Evolutionary conservation across 2,888 invertebrate species (phyloP).

Genomic region (Rhopalosiphum nymphaeae): DNA sequence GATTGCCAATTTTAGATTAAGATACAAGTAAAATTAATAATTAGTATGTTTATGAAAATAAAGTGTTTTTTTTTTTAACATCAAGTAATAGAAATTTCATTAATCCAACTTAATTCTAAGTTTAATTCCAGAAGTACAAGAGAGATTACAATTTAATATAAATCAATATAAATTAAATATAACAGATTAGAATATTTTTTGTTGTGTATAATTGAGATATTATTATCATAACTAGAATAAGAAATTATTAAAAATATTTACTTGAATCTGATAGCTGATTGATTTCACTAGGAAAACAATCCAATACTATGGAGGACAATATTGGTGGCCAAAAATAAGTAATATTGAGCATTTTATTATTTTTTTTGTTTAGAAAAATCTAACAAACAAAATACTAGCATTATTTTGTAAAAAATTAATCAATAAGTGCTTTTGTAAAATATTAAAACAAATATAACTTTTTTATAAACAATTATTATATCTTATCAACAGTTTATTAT

Average conservation of each 20-base stretch:
- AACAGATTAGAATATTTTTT: too few relatives aligned
- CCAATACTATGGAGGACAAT: neutral
- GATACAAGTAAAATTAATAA: neutral
- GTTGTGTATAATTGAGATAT: neutral
- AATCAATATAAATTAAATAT: too few relatives aligned
- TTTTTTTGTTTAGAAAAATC: neutral
- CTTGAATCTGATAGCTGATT: constrained; percentile 9
- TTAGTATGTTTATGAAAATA: neutral
- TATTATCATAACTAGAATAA: neutral
- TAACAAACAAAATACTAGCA: neutral
- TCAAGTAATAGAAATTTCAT: neutral
- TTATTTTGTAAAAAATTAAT: constrained; percentile 8
- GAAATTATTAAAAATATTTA: constrained; percentile 11
- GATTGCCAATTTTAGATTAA: neutral
- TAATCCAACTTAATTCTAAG: neutral
- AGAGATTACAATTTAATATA: neutral
- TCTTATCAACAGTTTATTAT: neutral
- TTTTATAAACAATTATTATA: neutral
- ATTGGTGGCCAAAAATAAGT: constrained; percentile 33
- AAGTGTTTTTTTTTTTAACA: neutral
- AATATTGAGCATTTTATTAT: neutral
- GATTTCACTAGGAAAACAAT: neutral
- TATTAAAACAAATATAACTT: neutral
- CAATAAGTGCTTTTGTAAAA: constrained; percentile 22
- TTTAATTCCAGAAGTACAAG: neutral